A percentile compares a stretch with the other conserved stretches of the same genome.
Conservation (phyloP, 2,888 invertebrate genomes). For the Macrosoma leucophasiata region DNA sequence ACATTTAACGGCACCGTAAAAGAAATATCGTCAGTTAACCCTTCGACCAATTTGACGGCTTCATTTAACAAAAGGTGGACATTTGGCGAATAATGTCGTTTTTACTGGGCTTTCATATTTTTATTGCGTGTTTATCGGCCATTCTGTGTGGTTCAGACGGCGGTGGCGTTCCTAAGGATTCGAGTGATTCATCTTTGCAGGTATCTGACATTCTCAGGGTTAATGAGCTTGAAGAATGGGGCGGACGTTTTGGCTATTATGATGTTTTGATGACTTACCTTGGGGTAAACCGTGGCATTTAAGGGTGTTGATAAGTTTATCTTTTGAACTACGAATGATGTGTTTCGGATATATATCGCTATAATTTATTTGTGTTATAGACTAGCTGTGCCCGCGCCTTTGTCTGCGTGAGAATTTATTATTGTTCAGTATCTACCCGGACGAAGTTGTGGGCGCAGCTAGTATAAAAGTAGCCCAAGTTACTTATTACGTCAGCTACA, state of each 20-base stretch:
- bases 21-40: slow-evolving; percentile 31
- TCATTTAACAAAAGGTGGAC: slow-evolving; percentile 69
- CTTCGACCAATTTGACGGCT: slow-evolving; percentile 58
- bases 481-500: no score
- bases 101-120: slow-evolving; percentile 68
- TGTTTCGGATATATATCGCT: no score
- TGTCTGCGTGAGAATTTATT: no score
- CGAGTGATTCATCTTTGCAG: slow-evolving; percentile 60
- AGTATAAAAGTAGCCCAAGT: no score
- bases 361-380: no score
- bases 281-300: no score
- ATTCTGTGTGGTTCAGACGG: slow-evolving; percentile 53
- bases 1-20: slow-evolving; percentile 30
- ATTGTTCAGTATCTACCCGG: no score
- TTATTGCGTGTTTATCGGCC: slow-evolving; percentile 72
- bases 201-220: slow-evolving; percentile 50
- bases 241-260: slow-evolving; percentile 23
- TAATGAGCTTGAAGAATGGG: slow-evolving; percentile 51
- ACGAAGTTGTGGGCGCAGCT: no score
- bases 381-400: no score
- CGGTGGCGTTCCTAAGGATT: slow-evolving; percentile 51
- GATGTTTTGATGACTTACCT: slow-evolving; percentile 16
- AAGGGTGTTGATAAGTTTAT: no score
- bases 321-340: no score
- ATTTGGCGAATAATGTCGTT: slow-evolving; percentile 62